Conservation (phyloP, 2,888 invertebrate genomes). For the Biston betularia region DNA sequence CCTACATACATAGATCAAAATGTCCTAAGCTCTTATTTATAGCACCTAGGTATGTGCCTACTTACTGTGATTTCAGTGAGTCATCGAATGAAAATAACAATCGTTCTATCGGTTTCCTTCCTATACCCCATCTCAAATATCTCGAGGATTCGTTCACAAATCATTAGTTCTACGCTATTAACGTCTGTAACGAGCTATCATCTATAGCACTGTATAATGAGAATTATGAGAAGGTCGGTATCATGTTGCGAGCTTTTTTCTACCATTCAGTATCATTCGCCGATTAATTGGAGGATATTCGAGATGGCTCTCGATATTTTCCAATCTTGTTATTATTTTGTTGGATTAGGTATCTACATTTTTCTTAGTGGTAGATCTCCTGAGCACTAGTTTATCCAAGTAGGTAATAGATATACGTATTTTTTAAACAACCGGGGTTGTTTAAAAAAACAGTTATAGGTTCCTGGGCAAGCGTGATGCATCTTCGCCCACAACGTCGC, state of each 20-base stretch:
- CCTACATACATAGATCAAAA: no score
- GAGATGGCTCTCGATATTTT: slow-evolving; percentile 47
- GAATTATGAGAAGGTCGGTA: slow-evolving; percentile 50
- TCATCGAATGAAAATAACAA: not conserved
- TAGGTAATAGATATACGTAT: no score
- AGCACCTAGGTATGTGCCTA: no score
- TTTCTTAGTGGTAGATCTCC: not conserved
- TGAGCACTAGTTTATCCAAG: no score
- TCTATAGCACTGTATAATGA: slow-evolving; percentile 58
- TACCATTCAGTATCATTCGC: slow-evolving; percentile 50
- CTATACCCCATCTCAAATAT: slow-evolving; percentile 25
- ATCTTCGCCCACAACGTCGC: no score
- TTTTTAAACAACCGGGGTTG: no score
- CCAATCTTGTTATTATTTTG: slow-evolving; percentile 48
- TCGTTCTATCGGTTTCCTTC: slow-evolving; percentile 2
- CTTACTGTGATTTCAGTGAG: no score
- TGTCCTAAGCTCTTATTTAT: no score
- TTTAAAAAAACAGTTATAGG: no score
- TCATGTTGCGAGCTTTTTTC: slow-evolving; percentile 54
- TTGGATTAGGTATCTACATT: not conserved
- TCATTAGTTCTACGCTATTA: slow-evolving; percentile 59
- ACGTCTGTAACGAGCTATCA: slow-evolving; percentile 63
- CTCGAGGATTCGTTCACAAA: slow-evolving; percentile 46
- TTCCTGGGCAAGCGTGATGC: no score
- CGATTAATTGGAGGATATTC: slow-evolving; percentile 67